phyloP scores from a whole-genome alignment of 2,797 vertebrate species.

The Pagetopsis macropterus region DNA sequence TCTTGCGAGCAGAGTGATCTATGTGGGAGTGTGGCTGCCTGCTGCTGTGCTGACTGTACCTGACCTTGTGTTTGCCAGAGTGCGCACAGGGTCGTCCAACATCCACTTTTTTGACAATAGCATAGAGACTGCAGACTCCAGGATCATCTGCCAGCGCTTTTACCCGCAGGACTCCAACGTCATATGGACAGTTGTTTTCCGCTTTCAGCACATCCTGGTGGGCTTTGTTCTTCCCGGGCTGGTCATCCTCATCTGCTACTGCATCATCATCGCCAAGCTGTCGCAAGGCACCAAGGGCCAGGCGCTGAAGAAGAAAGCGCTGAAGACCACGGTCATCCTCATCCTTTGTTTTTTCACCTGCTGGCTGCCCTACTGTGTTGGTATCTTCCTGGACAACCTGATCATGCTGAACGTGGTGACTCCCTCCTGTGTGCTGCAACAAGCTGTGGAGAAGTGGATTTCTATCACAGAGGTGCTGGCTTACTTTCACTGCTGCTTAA shows the following conservation, averaged over 20 bases:
- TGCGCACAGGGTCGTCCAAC: constrained; percentile 55
- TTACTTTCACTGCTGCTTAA: constrained; percentile 98
- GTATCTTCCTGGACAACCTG: constrained; percentile 91
- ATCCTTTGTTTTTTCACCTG: constrained; percentile 95
- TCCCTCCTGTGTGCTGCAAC: constrained; percentile 85
- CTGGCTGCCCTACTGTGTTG: constrained; percentile 94
- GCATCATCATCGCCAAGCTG: constrained; percentile 93
- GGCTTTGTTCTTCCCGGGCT: constrained; percentile 94
- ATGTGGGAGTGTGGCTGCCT: constrained; percentile 94
- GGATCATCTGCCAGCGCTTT: constrained; percentile 87
- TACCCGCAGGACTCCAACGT: constrained; percentile 81
- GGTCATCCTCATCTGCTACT: constrained; percentile 95
- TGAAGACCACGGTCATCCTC: constrained; percentile 97
- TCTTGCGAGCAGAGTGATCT: constrained; percentile 91
- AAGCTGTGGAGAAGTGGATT: constrained; percentile 89
- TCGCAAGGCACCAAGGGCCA: constrained; percentile 90
- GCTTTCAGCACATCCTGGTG: constrained; percentile 94
- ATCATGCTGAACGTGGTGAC: constrained; percentile 84
- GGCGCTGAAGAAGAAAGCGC: constrained; percentile 91
- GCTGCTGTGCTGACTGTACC: constrained; percentile 92
- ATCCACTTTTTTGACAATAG: background rate
- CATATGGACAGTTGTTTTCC: constrained; percentile 88
- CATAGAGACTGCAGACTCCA: constrained; percentile 48
- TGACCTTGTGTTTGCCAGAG: constrained; percentile 90
- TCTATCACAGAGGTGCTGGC: constrained; percentile 93